A percentile compares a stretch with the other conserved stretches of the same genome.
These are phyloP conservation scores for Microtus oregoni DNA, from an alignment of 2,113 vertebrate species.

Conservation along the genomic window DNA sequence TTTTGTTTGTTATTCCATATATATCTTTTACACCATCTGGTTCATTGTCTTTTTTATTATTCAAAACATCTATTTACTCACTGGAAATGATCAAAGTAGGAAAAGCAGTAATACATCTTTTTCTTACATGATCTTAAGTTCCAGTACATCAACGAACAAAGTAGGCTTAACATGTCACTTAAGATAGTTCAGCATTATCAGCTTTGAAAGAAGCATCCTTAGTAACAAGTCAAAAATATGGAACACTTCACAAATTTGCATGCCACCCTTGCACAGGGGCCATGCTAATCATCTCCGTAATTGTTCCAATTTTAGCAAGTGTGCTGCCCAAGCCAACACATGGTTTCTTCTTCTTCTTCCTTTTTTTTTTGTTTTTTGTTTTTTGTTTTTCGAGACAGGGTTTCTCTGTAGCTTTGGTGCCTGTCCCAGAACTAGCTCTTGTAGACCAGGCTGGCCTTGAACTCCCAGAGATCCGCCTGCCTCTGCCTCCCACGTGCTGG, in stretches of 20 bases:
- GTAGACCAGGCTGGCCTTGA: too few relatives aligned
- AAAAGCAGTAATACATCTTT: conserved; percentile 74
- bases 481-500: too few relatives aligned
- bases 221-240: conserved; percentile 48
- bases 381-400: too few relatives aligned
- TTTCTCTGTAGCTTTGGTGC: too few relatives aligned
- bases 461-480: too few relatives aligned
- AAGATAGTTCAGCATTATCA: conserved; percentile 79
- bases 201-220: conserved; percentile 88
- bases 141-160: conserved; percentile 83
- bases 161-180: conserved; percentile 79
- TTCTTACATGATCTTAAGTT: conserved; percentile 69
- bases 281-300: not conserved
- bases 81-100: conserved; percentile 81
- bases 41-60: conserved; percentile 57
- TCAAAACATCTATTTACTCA: conserved; percentile 83
- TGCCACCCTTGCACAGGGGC: not conserved
- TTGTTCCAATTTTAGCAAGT: not conserved
- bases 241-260: not conserved
- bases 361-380: too few relatives aligned
- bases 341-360: too few relatives aligned
- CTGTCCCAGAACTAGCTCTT: too few relatives aligned
- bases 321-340: not conserved
- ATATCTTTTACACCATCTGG: conserved; percentile 13
- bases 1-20: conserved; percentile 11